Evolutionary conservation across 2,113 vertebrate species (phyloP), one percentile per base, ranked within the genome.

Genomic region (Xerus inauris): DNA sequence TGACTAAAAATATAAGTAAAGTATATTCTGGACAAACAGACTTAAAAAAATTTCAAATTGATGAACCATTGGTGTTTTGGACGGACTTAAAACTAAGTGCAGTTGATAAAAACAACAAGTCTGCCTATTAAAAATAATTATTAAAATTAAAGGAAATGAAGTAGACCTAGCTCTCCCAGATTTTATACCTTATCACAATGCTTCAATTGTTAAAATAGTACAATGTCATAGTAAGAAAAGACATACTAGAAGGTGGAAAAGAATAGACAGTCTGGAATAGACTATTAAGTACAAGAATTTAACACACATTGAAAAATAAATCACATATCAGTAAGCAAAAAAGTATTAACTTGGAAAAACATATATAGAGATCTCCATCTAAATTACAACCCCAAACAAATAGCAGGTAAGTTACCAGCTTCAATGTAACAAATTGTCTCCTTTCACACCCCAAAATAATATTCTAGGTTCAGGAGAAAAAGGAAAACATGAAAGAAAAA

Each of bases 11-110:
- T 28, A 89, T 24, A 92, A 40, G 16, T 49, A 3, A 94, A 89
- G 54, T 87, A 79, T 57, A 85, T 92, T 89, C 72, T 76, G 6
- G 69, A 93, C 89, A 87, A 81, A 13, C 54, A 94, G 24, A 84
- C 32, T 62, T 71, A 97, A 96, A 87, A 69, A 65, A 81, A 92
- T 83, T 94, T 94, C 64, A 89, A 51, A 4, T 91, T 38, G n/a
- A 3, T 76, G 80, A 71, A 94, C 95, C 65, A 85, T 26, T 71
- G 40, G 2, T 81, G 8, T 93, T 87, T 84, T 88, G 22, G 59
- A 94, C 30, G 26, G 4, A 75, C 26, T 73, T 89, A 65, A 88
- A 96, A 47, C 28, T 88, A 83, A 64, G 32, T 90, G 14, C 11
- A 83, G 6, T 19, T 86, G 51, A 96, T 65, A 65, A 94, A 82